Evolutionary conservation across 2,888 invertebrate species (phyloP), one percentile per base, ranked within the genome.

Genomic region (Belgica antarctica): DNA sequence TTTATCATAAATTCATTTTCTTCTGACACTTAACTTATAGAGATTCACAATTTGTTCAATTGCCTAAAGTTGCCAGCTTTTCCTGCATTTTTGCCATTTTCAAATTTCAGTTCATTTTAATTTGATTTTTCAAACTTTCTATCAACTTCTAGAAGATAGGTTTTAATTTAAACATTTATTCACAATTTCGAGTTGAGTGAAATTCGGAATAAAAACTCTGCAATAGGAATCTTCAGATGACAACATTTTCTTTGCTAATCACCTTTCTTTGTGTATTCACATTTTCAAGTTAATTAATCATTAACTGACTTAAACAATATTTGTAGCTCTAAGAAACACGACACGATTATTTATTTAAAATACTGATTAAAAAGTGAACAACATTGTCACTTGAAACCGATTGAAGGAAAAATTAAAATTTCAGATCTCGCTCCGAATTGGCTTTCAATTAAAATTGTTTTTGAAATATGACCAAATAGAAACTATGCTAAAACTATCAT

Each of bases 171-270:
- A 52, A 52, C 2, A n/a, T 19, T 52, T 19, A 52, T 52, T 52
- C 52, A 52, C 52, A 52, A 52, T 52, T 52, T 52, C n/a, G 17
- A 52, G 22, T 52, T n/a, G 52, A 41, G 52, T 52, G 52, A 52
- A 52, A 52, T 52, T 8, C 17, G 22, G 22, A 3, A 17, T 52
- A 12, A 17, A 52, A 52, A n/a, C 15, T 41, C 41, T 41, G 41
- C 41, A 41, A 12, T 41, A 41, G 41, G 41, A 41, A 41, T 41
- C n/a, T 41, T 41, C 41, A 41, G n/a, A n/a, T 12, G 15, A 41
- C n/a, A 41, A 41, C 12, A 41, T 41, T 5, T 41, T 41, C 41
- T n/a, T n/a, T 15, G 41, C 41, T 41, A 12, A 41, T 41, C 41
- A 41, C 41, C 41, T 12, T 41, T 41, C 3, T 15, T n/a, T 41